A percentile compares a stretch with the other conserved stretches of the same genome.
Conservation (phyloP, 2,113 vertebrate species). For the Mustela nigripes region DNA sequence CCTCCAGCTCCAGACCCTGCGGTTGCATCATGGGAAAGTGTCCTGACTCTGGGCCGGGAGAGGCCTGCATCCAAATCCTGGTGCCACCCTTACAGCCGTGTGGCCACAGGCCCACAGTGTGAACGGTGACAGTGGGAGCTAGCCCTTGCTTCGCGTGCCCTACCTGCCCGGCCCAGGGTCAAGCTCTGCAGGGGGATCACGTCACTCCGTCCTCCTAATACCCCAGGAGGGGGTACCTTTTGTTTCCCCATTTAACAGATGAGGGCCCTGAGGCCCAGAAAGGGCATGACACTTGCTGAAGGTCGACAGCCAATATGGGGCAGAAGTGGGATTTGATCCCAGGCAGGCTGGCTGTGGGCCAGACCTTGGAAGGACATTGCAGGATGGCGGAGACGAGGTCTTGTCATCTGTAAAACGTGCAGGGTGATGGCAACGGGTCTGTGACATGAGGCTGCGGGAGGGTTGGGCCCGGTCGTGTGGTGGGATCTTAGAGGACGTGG, state of each 20-base stretch:
- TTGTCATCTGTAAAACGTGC: background rate
- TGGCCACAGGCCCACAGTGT: fast-evolving
- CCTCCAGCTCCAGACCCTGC: background rate
- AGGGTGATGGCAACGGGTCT: background rate
- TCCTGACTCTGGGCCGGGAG: background rate
- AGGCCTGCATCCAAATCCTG: background rate
- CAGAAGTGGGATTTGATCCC: background rate
- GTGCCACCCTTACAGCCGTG: fast-evolving
- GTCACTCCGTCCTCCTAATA: background rate
- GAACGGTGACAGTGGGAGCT: fast-evolving
- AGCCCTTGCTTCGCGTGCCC: fast-evolving
- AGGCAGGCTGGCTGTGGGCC: background rate
- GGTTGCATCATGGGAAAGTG: fast-evolving
- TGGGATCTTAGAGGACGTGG: background rate
- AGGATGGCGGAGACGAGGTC: no score
- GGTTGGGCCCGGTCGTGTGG: fast-evolving
- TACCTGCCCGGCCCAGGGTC: background rate
- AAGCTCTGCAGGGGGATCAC: background rate
- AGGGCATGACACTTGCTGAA: background rate
- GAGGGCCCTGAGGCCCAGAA: background rate
- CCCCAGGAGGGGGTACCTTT: background rate
- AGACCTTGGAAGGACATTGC: background rate
- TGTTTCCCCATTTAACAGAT: background rate
- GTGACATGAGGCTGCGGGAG: fast-evolving
- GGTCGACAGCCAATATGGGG: background rate